These are phyloP conservation scores for Ophion slaviceki DNA, from an alignment of 2,888 invertebrate genomes.

Conservation along the genomic window DNA sequence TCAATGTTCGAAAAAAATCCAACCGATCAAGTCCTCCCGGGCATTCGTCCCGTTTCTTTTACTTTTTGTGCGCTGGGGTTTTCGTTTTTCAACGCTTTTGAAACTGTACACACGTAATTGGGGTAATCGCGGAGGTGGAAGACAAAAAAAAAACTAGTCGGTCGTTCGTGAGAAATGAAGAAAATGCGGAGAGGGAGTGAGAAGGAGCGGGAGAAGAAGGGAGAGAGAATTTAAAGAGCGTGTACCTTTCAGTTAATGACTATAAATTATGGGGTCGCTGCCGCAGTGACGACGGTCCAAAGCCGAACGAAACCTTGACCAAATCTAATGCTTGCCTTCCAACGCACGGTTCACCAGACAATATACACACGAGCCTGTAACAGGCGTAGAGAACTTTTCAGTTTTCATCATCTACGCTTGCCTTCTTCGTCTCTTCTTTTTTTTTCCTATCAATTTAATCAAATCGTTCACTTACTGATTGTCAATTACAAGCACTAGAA, in stretches of 20 bases:
- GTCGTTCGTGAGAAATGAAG: slow-evolving; percentile 71
- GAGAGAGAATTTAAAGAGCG: slow-evolving; percentile 65
- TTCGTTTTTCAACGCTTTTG: slow-evolving; percentile 63
- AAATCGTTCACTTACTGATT: background rate
- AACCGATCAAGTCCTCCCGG: background rate
- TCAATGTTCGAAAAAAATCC: background rate
- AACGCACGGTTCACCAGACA: slow-evolving; percentile 7
- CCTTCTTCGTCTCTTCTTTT: background rate
- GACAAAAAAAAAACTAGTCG: slow-evolving; percentile 68
- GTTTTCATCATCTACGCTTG: background rate
- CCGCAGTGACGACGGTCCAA: slow-evolving; percentile 66
- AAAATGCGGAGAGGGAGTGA: slow-evolving; percentile 51
- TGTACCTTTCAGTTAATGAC: slow-evolving; percentile 77
- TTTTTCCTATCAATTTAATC: background rate
- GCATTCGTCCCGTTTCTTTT: background rate
- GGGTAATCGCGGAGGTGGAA: slow-evolving; percentile 42
- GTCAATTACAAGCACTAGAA: no score
- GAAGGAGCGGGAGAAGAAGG: slow-evolving; percentile 39
- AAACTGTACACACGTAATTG: slow-evolving; percentile 64
- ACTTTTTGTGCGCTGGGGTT: background rate
- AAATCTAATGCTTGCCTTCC: slow-evolving; percentile 52
- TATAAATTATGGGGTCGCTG: slow-evolving; percentile 76
- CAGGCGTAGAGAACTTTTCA: background rate
- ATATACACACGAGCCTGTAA: background rate
- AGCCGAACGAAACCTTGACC: slow-evolving; percentile 68